Evolutionary conservation across 2,113 vertebrate species (phyloP).

Genomic region (Atherinomorus stipes): DNA sequence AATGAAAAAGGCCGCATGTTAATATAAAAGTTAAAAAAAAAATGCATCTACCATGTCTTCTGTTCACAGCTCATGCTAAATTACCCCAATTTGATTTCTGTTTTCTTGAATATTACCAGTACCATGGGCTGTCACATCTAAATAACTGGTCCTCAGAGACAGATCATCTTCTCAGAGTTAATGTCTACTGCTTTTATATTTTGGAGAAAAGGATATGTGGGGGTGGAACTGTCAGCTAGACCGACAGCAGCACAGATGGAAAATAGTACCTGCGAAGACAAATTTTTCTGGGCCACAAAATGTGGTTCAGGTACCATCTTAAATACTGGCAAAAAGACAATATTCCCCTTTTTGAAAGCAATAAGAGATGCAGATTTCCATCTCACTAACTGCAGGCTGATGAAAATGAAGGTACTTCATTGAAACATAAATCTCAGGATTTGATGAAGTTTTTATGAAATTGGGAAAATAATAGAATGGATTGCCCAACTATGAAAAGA

Average conservation of each 20-base stretch:
- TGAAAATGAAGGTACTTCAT: conserved; percentile 15
- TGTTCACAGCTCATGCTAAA: background rate
- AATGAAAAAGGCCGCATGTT: background rate
- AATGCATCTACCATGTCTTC: background rate
- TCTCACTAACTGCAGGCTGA: conserved; percentile 9
- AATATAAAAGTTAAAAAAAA: conserved; percentile 7
- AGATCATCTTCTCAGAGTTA: background rate
- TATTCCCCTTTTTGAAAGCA: background rate
- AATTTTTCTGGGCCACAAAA: background rate
- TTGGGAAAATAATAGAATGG: conserved; percentile 33
- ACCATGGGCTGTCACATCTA: background rate
- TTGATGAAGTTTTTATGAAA: conserved; percentile 32
- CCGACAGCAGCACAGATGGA: background rate
- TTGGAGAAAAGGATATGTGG: background rate
- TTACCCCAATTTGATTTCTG: background rate
- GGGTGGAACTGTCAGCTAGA: background rate
- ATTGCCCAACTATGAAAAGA: conserved; percentile 19
- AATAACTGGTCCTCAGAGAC: background rate
- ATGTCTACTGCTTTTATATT: background rate
- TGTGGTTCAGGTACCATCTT: conserved; percentile 11
- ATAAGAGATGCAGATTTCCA: background rate
- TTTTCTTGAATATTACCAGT: background rate
- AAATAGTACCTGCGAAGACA: no score
- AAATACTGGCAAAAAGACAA: conserved; percentile 19
- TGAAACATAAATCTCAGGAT: conserved; percentile 50